Percentiles rank a stretch among this genome's conserved stretches.
Conservation (phyloP, 2,888 invertebrate species). For the Eupelmus urozonus region DNA sequence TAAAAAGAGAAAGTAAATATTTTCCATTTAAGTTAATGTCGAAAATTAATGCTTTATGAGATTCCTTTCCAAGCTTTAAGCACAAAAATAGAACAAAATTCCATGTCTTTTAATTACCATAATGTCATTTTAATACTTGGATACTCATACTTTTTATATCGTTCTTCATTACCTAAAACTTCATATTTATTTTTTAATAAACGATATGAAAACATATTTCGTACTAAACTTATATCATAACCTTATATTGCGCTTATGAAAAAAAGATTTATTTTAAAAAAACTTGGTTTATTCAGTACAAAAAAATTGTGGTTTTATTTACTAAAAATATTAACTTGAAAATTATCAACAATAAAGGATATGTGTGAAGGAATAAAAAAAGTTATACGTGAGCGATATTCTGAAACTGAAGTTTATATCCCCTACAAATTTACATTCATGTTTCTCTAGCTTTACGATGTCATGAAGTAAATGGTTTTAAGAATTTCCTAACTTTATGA, state of each 20-base stretch:
- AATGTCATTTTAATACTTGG: too few relatives aligned
- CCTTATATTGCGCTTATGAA: too few relatives aligned
- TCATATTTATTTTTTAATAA: neutral
- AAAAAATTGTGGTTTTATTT: too few relatives aligned
- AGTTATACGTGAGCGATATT: neutral
- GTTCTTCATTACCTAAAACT: neutral
- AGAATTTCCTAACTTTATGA: slow-evolving; percentile 16
- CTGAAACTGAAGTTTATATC: slow-evolving; percentile 24
- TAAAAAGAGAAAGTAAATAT: slow-evolving; percentile 14
- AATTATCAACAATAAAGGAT: neutral
- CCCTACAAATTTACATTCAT: slow-evolving; percentile 21
- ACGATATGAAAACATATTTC: too few relatives aligned
- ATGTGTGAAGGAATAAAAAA: neutral
- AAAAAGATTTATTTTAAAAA: too few relatives aligned
- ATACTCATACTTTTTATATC: too few relatives aligned
- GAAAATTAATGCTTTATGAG: slow-evolving; percentile 10
- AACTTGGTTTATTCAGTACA: too few relatives aligned
- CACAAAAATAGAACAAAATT: too few relatives aligned
- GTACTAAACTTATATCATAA: too few relatives aligned
- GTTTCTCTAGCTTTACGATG: slow-evolving; percentile 22
- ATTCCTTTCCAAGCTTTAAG: neutral
- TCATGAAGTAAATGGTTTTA: slow-evolving; percentile 17
- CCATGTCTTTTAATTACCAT: too few relatives aligned
- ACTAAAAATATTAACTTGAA: too few relatives aligned
- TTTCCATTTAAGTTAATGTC: neutral